These are phyloP conservation scores for Dysidea cf. avara DNA, from an alignment of 37 sponge, comb jelly and placozoan genomes.

Conservation along the genomic window DNA sequence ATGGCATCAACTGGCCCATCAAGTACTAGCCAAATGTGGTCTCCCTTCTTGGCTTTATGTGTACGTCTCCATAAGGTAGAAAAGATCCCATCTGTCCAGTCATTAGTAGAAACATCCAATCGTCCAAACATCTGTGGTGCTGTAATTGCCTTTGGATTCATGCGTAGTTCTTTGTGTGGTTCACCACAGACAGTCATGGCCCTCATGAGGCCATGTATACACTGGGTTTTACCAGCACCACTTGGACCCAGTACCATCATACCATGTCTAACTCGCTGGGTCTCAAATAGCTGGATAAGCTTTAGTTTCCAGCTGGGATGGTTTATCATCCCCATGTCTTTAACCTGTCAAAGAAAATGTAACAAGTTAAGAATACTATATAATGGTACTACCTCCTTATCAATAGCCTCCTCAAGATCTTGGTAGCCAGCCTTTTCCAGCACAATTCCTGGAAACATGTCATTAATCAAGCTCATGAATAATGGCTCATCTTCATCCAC, in stretches of 20 bases:
- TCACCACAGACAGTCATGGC: conserved; percentile 88
- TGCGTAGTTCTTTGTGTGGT: conserved; percentile 96
- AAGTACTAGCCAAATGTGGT: conserved; percentile 92
- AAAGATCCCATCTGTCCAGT: conserved; percentile 99
- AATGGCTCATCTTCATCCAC: conserved; percentile 99
- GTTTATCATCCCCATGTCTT: conserved; percentile 71
- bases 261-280: conserved; percentile 96
- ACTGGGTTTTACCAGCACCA: conserved; percentile 93
- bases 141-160: conserved; percentile 99
- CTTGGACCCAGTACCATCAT: conserved; percentile 99
- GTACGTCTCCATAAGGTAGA: conserved; percentile 97
- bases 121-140: conserved; percentile 99
- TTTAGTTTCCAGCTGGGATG: conserved; percentile 96
- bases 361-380: not conserved
- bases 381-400: conserved; percentile 31
- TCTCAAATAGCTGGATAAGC: conserved; percentile 96
- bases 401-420: conserved; percentile 94
- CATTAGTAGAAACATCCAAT: conserved; percentile 96
- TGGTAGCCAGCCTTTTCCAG: conserved; percentile 98
- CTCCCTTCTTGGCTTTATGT: conserved; percentile 91
- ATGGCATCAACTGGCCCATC: conserved; percentile 99
- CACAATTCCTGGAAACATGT: conserved; percentile 94
- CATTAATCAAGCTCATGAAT: conserved; percentile 91
- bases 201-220: conserved; percentile 89
- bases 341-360: conserved; percentile 29